phyloP scores from a whole-genome alignment of 2,797 vertebrate species.

The Melanotaenia parkinsoni region DNA sequence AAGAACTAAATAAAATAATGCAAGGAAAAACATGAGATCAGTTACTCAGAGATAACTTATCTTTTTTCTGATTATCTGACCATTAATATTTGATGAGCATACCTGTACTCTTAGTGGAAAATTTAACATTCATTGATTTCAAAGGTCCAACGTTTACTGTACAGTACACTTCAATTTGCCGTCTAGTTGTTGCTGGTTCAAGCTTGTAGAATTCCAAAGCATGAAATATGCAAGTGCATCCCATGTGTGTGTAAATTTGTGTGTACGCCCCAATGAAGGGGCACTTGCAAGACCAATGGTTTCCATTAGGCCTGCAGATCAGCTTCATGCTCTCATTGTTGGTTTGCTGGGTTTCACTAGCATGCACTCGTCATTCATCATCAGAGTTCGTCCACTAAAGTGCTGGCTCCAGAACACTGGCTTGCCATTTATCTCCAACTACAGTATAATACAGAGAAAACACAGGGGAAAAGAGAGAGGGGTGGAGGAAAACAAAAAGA shows the following conservation, averaged over 20 bases:
- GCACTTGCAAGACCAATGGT: slow-evolving; percentile 46
- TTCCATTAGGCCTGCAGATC: slow-evolving; percentile 54
- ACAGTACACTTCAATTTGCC: slow-evolving; percentile 8
- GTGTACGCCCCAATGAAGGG: slow-evolving; percentile 41
- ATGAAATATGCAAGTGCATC: slow-evolving; percentile 7
- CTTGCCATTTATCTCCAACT: slow-evolving; percentile 48
- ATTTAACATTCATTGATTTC: slow-evolving; percentile 62
- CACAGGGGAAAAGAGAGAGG: background rate
- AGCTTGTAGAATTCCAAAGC: slow-evolving; percentile 36
- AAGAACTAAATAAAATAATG: slow-evolving; percentile 12
- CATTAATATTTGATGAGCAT: slow-evolving; percentile 80
- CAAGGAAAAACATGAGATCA: slow-evolving; percentile 23
- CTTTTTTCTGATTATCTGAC: slow-evolving; percentile 68
- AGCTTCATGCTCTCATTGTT: slow-evolving; percentile 51
- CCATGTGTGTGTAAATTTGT: slow-evolving; percentile 18
- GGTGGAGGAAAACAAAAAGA: slow-evolving; percentile 3
- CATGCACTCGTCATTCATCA: slow-evolving; percentile 63
- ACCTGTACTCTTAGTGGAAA: slow-evolving; percentile 54
- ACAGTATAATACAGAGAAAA: slow-evolving; percentile 30
- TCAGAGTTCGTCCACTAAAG: slow-evolving; percentile 42
- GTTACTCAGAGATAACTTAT: slow-evolving; percentile 63
- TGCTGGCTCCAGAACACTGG: slow-evolving; percentile 49
- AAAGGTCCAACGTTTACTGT: slow-evolving; percentile 33
- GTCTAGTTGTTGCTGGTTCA: slow-evolving; percentile 33
- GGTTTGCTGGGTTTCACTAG: slow-evolving; percentile 50